These are phyloP conservation scores for Verasper variegatus DNA, from an alignment of 2,113 vertebrate species.

Conservation along the genomic window DNA sequence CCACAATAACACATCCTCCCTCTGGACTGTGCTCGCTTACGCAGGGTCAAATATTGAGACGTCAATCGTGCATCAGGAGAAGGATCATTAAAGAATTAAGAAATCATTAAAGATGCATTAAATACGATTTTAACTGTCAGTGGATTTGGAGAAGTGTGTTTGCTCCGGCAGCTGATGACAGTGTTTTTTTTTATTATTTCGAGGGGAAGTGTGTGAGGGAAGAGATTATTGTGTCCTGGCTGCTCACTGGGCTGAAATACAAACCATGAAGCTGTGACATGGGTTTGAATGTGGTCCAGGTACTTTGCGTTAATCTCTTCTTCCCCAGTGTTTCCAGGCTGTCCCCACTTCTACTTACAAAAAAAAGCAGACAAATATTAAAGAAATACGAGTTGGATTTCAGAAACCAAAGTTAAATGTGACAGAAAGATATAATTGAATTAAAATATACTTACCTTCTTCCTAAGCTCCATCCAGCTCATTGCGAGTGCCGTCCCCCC, in stretches of 20 bases:
- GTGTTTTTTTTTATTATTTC: slow-evolving; percentile 31
- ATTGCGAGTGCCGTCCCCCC: slow-evolving; percentile 1
- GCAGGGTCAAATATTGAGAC: neutral
- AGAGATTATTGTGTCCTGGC: slow-evolving; percentile 41
- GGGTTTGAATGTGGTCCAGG: slow-evolving; percentile 22
- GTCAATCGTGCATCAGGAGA: slow-evolving; percentile 8
- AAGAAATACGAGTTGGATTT: neutral
- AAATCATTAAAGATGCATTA: slow-evolving; percentile 21
- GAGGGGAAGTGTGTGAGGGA: slow-evolving; percentile 25
- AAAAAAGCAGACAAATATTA: neutral
- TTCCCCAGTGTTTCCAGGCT: neutral
- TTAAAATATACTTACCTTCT: neutral
- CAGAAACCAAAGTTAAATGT: neutral
- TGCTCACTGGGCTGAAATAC: slow-evolving; percentile 26
- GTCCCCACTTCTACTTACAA: slow-evolving; percentile 12
- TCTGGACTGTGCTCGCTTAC: neutral
- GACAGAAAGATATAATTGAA: neutral
- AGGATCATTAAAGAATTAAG: neutral
- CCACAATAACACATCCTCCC: neutral
- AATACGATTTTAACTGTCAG: neutral
- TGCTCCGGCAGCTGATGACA: slow-evolving; percentile 19
- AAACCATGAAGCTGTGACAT: slow-evolving; percentile 29
- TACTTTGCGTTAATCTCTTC: neutral
- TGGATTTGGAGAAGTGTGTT: neutral
- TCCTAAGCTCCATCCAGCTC: neutral